These are phyloP conservation scores for Phenganax stokvisi DNA, from an alignment of 92 coral and sea anemone species.

Conservation along the genomic window DNA sequence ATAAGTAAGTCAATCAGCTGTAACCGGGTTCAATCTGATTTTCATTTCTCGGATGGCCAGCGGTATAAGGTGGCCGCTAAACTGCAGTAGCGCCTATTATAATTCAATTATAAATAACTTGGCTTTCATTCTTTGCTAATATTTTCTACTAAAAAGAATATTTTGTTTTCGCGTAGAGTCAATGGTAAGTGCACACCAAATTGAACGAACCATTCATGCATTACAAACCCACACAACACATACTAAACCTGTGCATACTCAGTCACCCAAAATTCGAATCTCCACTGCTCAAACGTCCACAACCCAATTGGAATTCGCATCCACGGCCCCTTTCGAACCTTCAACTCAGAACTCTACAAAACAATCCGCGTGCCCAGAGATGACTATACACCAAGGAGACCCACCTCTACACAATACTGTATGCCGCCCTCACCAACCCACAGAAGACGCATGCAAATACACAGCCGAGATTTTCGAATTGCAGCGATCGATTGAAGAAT, in stretches of 20 bases:
- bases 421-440: conserved; percentile 26
- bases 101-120: neutral
- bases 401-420: neutral
- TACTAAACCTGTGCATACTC: too few species aligned
- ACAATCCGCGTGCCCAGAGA: conserved; percentile 14
- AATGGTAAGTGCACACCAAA: neutral
- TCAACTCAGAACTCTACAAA: neutral
- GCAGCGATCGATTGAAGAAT: conserved; percentile 11
- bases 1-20: too few species aligned
- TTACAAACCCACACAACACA: too few species aligned
- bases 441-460: conserved; percentile 30
- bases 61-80: too few species aligned
- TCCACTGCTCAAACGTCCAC: too few species aligned
- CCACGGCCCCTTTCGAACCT: neutral
- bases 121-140: neutral
- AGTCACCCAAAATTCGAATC: too few species aligned
- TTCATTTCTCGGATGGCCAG: too few species aligned
- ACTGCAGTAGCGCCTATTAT: too few species aligned
- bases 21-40: too few species aligned
- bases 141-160: too few species aligned
- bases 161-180: too few species aligned
- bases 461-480: conserved; percentile 13
- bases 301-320: neutral
- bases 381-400: conserved; percentile 14
- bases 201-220: neutral